Evolutionary conservation across 2,888 invertebrate genomes (phyloP).

Genomic region (Piscicola geometra): DNA sequence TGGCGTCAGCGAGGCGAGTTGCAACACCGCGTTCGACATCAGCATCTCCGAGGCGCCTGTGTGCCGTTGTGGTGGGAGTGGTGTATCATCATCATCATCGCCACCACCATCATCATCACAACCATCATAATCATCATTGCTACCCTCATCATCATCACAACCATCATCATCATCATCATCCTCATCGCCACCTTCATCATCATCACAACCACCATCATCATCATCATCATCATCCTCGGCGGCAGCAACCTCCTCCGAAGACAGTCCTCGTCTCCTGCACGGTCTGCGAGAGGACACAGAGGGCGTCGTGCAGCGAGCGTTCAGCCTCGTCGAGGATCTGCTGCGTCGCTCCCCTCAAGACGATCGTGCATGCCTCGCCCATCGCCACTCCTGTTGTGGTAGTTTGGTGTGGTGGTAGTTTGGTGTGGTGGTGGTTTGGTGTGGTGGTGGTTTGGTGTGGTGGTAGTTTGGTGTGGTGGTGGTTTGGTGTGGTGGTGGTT

Average conservation of each 20-base stretch:
- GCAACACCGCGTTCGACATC: constrained; percentile 87
- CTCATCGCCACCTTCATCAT: constrained; percentile 60
- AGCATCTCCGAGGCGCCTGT: constrained; percentile 84
- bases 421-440: constrained; percentile 35
- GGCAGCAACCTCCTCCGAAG: constrained; percentile 77
- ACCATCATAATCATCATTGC: constrained; percentile 20
- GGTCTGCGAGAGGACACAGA: constrained; percentile 91
- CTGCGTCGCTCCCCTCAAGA: constrained; percentile 94
- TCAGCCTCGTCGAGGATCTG: constrained; percentile 98
- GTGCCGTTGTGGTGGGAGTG: not conserved
- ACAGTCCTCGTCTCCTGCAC: constrained; percentile 86
- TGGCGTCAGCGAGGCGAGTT: constrained; percentile 76
- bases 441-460: not conserved
- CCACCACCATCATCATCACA: too few relatives aligned
- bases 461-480: not conserved
- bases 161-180: not conserved
- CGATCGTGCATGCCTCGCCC: constrained; percentile 93
- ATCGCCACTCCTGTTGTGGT: constrained; percentile 67
- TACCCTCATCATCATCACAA: constrained; percentile 66
- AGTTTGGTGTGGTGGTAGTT: not conserved
- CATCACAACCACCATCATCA: constrained; percentile 50
- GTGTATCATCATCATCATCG: not conserved
- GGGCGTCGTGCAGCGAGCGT: constrained; percentile 92
- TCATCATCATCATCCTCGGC: constrained; percentile 25
- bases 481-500: constrained; percentile 35